Percentiles rank a stretch among this genome's conserved stretches.
phyloP scores from a whole-genome alignment of 2,797 vertebrate genomes.

The Neosilurus hyrtlii region DNA sequence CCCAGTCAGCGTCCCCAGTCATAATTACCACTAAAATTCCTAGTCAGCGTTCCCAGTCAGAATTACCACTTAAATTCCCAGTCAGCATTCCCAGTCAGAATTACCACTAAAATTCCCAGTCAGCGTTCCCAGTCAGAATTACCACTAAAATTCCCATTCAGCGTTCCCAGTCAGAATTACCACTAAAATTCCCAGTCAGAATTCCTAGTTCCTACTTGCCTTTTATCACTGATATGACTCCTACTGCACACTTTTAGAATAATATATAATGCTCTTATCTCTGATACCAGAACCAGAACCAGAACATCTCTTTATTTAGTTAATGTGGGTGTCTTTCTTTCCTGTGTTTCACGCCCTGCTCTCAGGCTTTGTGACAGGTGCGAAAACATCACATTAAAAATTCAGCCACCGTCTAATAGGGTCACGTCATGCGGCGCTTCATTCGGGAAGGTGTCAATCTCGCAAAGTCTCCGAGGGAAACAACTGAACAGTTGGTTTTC shows the following conservation, averaged over 20 bases:
- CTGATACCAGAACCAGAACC: constrained; percentile 2
- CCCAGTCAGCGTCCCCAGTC: too few relatives aligned
- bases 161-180: too few relatives aligned
- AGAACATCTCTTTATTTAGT: too few relatives aligned
- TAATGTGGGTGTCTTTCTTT: too few relatives aligned
- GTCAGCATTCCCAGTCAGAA: too few relatives aligned
- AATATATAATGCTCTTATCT: constrained; percentile 29
- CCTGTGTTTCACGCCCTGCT: background rate
- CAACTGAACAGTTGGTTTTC: background rate
- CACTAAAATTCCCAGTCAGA: too few relatives aligned
- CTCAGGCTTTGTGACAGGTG: constrained; percentile 8
- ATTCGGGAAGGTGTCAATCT: constrained; percentile 10
- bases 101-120: too few relatives aligned
- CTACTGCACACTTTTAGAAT: constrained; percentile 23
- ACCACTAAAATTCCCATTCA: too few relatives aligned
- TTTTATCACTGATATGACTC: background rate
- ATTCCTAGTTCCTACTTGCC: background rate
- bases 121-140: too few relatives aligned
- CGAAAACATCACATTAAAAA: constrained; percentile 23
- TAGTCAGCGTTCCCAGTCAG: too few relatives aligned
- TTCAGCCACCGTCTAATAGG: constrained; percentile 6
- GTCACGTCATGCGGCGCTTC: background rate
- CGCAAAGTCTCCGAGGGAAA: background rate
- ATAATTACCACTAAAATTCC: too few relatives aligned
- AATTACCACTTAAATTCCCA: too few relatives aligned